A percentile compares a stretch with the other conserved stretches of the same genome.
Conservation (phyloP, 2,113 vertebrate species). For the Stegostoma tigrinum region DNA sequence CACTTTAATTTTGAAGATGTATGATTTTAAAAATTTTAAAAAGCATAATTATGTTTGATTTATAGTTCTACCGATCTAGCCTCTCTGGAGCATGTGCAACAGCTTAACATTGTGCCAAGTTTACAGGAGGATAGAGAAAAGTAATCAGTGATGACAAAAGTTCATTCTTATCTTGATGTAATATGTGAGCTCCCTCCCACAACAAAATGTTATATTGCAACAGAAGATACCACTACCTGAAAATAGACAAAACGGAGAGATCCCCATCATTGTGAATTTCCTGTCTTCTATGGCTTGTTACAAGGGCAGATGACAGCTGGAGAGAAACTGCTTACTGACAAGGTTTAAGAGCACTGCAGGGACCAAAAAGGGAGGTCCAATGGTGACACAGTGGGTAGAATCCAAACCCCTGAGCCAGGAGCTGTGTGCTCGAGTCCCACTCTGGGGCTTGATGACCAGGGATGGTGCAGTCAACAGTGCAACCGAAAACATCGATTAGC, state of each 20-base stretch:
- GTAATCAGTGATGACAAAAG: background rate
- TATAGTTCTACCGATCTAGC: background rate
- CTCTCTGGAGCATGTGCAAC: background rate
- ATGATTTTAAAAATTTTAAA: slow-evolving; percentile 21
- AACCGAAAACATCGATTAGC: no score
- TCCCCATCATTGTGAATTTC: background rate
- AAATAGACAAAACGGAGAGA: background rate
- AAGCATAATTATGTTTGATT: slow-evolving; percentile 28
- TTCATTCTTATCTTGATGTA: background rate
- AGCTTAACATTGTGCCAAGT: background rate
- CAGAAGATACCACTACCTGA: background rate
- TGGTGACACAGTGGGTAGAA: no score
- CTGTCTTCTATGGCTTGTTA: background rate
- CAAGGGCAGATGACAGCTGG: background rate
- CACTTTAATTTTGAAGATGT: slow-evolving; percentile 37
- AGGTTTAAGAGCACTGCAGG: background rate
- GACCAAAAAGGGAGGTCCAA: background rate
- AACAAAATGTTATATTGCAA: background rate
- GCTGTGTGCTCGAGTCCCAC: no score
- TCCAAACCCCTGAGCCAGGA: no score
- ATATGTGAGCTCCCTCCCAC: background rate
- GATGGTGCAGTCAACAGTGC: no score
- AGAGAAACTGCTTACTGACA: background rate
- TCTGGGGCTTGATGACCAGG: no score
- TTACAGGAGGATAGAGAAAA: background rate